phyloP scores from a whole-genome alignment of 2,113 vertebrate species.

The Montifringilla adamsi region DNA sequence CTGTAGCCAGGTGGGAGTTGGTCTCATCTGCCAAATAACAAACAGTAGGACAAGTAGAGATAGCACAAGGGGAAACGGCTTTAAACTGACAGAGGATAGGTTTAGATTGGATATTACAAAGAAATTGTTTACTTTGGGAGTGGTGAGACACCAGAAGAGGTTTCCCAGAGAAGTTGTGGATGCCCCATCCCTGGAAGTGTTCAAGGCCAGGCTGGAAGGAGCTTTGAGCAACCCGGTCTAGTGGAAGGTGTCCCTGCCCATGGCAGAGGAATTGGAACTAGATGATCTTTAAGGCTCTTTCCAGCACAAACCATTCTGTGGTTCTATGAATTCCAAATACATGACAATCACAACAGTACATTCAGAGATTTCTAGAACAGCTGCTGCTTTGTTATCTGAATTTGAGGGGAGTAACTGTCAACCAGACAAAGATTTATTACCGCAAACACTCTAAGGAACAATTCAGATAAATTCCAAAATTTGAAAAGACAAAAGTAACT shows the following conservation, averaged over 20 bases:
- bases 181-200: not conserved
- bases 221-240: not conserved
- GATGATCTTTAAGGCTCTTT: not conserved
- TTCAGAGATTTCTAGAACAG: not conserved
- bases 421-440: not conserved
- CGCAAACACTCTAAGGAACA: not conserved
- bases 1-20: not conserved
- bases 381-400: not conserved
- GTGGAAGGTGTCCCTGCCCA: not conserved
- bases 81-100: not conserved
- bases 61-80: not conserved
- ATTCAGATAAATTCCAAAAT: not conserved
- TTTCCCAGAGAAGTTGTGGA: not conserved
- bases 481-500: not conserved
- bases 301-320: not conserved
- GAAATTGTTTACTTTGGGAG: not conserved
- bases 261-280: not conserved
- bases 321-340: not conserved
- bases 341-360: fast-evolving
- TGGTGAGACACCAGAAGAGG: not conserved
- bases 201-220: not conserved
- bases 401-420: not conserved
- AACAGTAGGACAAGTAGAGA: not conserved
- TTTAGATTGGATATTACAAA: not conserved
- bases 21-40: not conserved